A percentile compares a stretch with the other conserved stretches of the same genome.
These are phyloP conservation scores for Naso thynnoides DNA, from an alignment of 2,797 vertebrate species.

Conservation along the genomic window DNA sequence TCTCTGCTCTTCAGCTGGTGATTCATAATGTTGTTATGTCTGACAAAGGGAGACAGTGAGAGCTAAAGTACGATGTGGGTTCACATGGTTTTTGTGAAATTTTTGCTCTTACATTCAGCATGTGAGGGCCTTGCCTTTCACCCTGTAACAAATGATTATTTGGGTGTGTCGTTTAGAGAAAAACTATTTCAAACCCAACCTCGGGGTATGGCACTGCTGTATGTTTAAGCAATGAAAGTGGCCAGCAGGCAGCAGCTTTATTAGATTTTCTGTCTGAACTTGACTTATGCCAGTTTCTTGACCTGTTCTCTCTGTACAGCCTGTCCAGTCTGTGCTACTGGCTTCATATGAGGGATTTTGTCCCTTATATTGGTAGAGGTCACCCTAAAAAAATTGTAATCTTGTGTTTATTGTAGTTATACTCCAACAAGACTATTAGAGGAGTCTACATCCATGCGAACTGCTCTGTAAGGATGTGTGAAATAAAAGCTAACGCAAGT, in stretches of 20 bases:
- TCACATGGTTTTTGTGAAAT: too few species aligned
- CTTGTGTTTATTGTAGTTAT: too few species aligned
- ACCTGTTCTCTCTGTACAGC: background rate
- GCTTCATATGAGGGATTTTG: background rate
- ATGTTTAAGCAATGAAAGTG: background rate
- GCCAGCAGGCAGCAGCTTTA: background rate
- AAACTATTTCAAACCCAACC: slow-evolving; percentile 1
- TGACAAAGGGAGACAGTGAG: slow-evolving; percentile 23
- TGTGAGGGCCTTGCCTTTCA: background rate
- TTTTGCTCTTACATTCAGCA: background rate
- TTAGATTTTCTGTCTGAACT: slow-evolving; percentile 2
- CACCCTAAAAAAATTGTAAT: background rate
- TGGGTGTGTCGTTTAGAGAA: slow-evolving; percentile 1
- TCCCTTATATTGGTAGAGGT: background rate
- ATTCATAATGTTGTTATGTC: slow-evolving; percentile 49
- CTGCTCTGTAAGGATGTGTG: background rate
- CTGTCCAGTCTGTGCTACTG: background rate
- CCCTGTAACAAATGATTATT: background rate
- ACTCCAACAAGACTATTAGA: background rate
- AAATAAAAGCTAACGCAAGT: background rate
- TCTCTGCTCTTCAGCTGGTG: slow-evolving; percentile 15
- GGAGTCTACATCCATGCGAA: background rate
- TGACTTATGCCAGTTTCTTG: background rate
- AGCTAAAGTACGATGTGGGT: too few species aligned
- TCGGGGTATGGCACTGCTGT: background rate